Evolutionary conservation across 2,888 invertebrate genomes (phyloP).

Genomic region (Cryptocephalus primarius): DNA sequence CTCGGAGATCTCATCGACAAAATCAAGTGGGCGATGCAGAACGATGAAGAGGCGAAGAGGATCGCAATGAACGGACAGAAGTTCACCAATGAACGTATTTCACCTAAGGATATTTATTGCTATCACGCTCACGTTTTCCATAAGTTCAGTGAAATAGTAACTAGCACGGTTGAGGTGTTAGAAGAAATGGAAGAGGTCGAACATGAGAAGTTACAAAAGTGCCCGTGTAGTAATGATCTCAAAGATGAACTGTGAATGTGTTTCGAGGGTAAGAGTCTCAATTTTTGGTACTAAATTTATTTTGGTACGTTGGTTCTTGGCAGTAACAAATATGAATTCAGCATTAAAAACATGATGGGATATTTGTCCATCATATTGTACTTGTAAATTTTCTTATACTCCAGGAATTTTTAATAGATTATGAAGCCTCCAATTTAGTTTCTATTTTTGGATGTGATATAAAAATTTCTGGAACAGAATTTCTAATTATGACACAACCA

Average conservation of each 20-base stretch:
- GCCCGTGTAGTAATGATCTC: slow-evolving; percentile 25
- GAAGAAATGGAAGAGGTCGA: slow-evolving; percentile 53
- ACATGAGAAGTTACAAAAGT: slow-evolving; percentile 36
- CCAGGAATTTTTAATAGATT: too few species aligned
- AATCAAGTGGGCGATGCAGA: slow-evolving; percentile 63
- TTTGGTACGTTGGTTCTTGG: too few species aligned
- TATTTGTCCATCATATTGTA: too few species aligned
- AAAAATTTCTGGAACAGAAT: too few species aligned
- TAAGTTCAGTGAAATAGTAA: slow-evolving; percentile 64
- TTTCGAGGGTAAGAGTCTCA: too few species aligned
- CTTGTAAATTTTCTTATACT: too few species aligned
- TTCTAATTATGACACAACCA: too few species aligned
- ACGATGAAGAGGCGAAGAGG: slow-evolving; percentile 55
- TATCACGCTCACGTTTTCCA: slow-evolving; percentile 69
- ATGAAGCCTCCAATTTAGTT: too few species aligned
- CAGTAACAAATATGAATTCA: too few species aligned
- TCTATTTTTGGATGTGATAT: too few species aligned
- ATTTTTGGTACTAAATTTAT: too few species aligned
- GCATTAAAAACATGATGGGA: too few species aligned
- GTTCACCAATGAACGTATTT: slow-evolving; percentile 65
- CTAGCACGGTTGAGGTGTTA: slow-evolving; percentile 43
- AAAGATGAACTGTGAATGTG: slow-evolving; percentile 31
- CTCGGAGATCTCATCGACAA: slow-evolving; percentile 70
- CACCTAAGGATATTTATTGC: slow-evolving; percentile 79
- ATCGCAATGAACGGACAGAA: slow-evolving; percentile 57